phyloP scores from a whole-genome alignment of 2,888 invertebrate species.

The Pantelozetes paolii region DNA sequence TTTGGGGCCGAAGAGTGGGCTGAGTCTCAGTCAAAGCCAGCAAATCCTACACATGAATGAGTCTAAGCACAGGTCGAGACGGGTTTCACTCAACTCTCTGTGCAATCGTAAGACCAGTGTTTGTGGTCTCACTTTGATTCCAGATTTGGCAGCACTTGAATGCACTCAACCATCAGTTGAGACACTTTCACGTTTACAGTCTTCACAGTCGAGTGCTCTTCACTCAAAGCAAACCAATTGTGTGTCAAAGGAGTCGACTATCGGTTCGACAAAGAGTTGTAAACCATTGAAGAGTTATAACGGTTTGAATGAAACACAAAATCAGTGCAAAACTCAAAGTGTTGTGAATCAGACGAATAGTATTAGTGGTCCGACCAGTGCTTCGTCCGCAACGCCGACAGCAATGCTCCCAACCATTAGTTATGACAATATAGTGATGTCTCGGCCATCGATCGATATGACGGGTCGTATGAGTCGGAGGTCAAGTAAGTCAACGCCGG shows the following conservation, averaged over 20 bases:
- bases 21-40: conserved; percentile 8
- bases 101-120: not conserved
- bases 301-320: not conserved
- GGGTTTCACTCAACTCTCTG: conserved; percentile 20
- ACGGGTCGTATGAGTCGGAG: conserved; percentile 3
- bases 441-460: not conserved
- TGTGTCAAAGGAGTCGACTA: not conserved
- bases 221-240: not conserved
- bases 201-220: not conserved
- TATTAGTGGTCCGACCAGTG: not conserved
- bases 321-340: not conserved
- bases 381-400: not conserved
- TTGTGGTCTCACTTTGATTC: not conserved
- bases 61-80: conserved; percentile 17
- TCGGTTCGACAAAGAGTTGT: too few relatives aligned
- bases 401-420: conserved; percentile 8
- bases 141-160: conserved; percentile 1
- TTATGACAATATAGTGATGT: not conserved
- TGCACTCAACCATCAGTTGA: not conserved
- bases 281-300: not conserved
- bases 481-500: not conserved
- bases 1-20: conserved; percentile 30
- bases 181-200: not conserved
- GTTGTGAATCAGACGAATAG: not conserved
- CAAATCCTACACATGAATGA: conserved; percentile 16